Conservation (phyloP, 2,797 vertebrate species). For the Dallia pectoralis region DNA sequence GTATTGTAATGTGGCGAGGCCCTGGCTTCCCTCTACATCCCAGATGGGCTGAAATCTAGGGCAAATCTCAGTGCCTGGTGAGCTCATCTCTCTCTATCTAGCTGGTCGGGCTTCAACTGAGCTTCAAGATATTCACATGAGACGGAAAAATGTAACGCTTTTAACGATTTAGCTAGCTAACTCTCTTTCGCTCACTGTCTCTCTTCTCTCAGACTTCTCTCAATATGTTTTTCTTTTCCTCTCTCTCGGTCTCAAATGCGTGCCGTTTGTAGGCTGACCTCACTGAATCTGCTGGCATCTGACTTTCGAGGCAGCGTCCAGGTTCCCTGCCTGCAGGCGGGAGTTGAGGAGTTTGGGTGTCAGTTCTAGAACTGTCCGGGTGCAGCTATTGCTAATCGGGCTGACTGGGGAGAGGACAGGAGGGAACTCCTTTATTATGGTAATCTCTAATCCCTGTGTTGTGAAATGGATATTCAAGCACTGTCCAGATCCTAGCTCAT, state of each 20-base stretch:
- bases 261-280: conserved; percentile 12
- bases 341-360: conserved; percentile 1
- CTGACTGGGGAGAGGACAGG: conserved; percentile 14
- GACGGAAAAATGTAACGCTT: background rate
- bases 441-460: conserved; percentile 1
- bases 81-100: conserved; percentile 14
- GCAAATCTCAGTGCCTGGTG: background rate
- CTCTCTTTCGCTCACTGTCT: conserved; percentile 11
- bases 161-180: too few species aligned
- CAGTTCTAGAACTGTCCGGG: too few species aligned
- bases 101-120: background rate
- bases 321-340: conserved; percentile 20
- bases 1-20: background rate
- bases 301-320: conserved; percentile 49
- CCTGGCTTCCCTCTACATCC: background rate
- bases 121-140: background rate
- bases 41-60: conserved; percentile 11
- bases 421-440: background rate
- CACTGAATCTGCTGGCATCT: conserved; percentile 12
- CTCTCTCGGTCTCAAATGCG: conserved; percentile 4
- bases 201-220: background rate
- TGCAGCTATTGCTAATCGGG: too few species aligned
- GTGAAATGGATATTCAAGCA: conserved; percentile 11
- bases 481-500: background rate
- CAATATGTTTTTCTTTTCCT: conserved; percentile 5